Evolutionary conservation across 1,140 invertebrate genomes (phyloP), one percentile per base, ranked within the genome.

Genomic region (Lutraria rhynchaena): DNA sequence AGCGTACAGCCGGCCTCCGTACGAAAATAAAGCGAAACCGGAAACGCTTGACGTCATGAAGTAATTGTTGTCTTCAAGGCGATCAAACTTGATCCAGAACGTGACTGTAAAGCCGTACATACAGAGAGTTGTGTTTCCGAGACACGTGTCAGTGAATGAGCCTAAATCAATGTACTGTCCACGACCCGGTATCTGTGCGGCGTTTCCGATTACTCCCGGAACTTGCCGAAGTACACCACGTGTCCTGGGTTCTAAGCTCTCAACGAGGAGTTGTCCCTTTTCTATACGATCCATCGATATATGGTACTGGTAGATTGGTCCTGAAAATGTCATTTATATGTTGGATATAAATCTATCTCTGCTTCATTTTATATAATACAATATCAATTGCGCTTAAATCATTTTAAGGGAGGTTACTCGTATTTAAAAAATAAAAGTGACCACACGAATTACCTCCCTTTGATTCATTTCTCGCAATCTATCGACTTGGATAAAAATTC

Each of bases 91-190:
- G 0, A 91, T 81, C 89, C 90, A 92, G 22, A 91, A 86, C 2
- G 87, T 85, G 0, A 90, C 71, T 27, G 88, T 89, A 57, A 91
- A 83, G 0, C 91, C 91, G 67, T 90, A 89, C n/a, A 83, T 61
- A 65, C 91, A 92, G 0, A 75, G 37, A 2, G 67, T 61, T 0
- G 89, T 81, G 60, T 91, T 84, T 15, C 90, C 90, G 5, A 91
- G 67, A 75, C 91, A 92, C 0, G 85, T 85, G 22, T 82, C 83
- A 3, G 63, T 22, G 22, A 87, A 85, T 58, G 88, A 77, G 0
- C 89, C 88, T 9, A 90, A 63, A 60, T 89, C 85, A 4, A 91
- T 78, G 61, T 89, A 90, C 22, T 89, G 86, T 7, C 87, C 83
- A 33, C 82, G 60, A 13, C 89, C 89, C 22, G 75, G 60, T 7